Evolutionary conservation across 1,140 invertebrate species (phyloP).

Genomic region (Drosophila seguyi): DNA sequence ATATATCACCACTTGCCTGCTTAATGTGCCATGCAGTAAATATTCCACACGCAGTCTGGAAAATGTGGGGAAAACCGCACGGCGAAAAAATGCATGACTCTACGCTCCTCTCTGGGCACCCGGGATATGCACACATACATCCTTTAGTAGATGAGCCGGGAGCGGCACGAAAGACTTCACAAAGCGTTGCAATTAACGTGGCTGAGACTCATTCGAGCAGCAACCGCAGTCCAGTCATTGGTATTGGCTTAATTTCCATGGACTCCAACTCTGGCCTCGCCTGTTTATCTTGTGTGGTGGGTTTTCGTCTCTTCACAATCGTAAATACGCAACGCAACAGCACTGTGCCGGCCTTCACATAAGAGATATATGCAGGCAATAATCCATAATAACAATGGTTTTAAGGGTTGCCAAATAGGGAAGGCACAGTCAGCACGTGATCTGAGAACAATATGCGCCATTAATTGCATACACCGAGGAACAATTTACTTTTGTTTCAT

Average conservation of each 20-base stretch:
- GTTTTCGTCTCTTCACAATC: constrained; percentile 41
- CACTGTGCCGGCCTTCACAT: constrained; percentile 38
- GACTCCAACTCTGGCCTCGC: constrained; percentile 30
- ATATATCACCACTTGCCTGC: constrained; percentile 79
- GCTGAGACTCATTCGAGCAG: constrained; percentile 71
- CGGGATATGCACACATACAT: constrained; percentile 10
- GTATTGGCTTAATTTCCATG: constrained; percentile 81
- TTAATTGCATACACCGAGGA: constrained; percentile 62
- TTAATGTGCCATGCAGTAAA: constrained; percentile 79
- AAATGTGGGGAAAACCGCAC: constrained; percentile 50
- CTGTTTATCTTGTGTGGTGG: constrained; percentile 37
- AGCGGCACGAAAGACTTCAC: constrained; percentile 42
- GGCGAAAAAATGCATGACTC: constrained; percentile 59
- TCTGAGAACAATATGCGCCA: constrained; percentile 69
- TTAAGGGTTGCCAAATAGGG: constrained; percentile 4
- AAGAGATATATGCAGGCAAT: constrained; percentile 53
- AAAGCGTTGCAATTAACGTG: constrained; percentile 80
- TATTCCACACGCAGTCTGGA: constrained; percentile 52
- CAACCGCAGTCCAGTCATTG: constrained; percentile 77
- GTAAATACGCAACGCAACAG: constrained; percentile 67
- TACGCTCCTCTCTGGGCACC: constrained; percentile 1
- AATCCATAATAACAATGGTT: constrained; percentile 77
- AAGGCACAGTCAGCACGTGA: background rate
- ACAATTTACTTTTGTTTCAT: constrained; percentile 74
- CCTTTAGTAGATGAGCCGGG: constrained; percentile 33